Base-by-base conservation (phyloP, 30 jellyfish, hydroid and myxozoan genomes). In the Hydra vulgaris region DNA sequence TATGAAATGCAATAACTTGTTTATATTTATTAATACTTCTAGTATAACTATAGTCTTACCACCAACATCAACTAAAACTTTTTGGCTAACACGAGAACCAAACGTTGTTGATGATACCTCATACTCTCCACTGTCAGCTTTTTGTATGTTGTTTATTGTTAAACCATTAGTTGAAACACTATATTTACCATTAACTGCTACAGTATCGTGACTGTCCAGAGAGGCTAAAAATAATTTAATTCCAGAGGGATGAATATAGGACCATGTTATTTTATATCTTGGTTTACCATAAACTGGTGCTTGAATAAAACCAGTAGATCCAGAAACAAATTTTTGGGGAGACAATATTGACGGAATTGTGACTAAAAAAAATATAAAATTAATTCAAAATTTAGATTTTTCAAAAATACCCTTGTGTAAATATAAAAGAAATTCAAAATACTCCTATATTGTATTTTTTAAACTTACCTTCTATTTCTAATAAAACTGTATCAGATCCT, bases 391-490 rank as follows among this genome's bases (percentile, higher is more conserved):
- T 12, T 40, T 40, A 40, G 61, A 40, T 40, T 40, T 40, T 40
- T 40, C 61, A 40, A 40, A 3, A 3, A 40, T 40, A 40, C 12
- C 61, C 61, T 40, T 40, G 61, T 40, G 61, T 12, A 40, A 40
- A 40, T 40, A 40, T 40, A 40, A 40, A 3, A 40, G 5, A 40
- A 5, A 40, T 40, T 5, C 8, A 40, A 40, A 3, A 40, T 12
- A 40, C 61, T 3, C 8, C 12, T 12, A 40, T 40, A 40, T 3
- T 40, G 12, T 40, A 40, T 40, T 12, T 40, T 40, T 40, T 12
- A 69, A 71, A 75, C 81, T 18, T 52, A 78, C 85, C 54, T 53
- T 52, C 79, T 27, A 78, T 53, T 53, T 27, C 82, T n/a, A 78
- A n/a, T 16, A 40, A 23, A 21, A 23, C 78, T 23, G 27, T 23